phyloP scores from a whole-genome alignment of 2,797 vertebrate genomes.

The Lepidocolaptes lacrymiger region DNA sequence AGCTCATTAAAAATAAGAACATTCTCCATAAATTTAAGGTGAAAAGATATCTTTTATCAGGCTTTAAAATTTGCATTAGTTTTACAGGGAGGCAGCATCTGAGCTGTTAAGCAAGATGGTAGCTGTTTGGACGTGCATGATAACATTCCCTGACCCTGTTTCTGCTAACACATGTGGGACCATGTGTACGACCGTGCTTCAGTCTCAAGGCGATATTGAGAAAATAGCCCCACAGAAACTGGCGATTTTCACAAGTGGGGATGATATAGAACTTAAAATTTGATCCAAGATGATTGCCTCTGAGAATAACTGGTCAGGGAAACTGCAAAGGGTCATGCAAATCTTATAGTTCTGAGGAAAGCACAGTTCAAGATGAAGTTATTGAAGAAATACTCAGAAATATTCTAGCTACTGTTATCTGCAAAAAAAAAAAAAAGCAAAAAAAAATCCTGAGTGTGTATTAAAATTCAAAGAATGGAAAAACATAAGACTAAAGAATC shows the following conservation, averaged over 20 bases:
- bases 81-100: conserved; percentile 52
- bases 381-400: not conserved
- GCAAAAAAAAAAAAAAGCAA: not conserved
- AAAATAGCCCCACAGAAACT: not conserved
- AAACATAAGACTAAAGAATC: not conserved
- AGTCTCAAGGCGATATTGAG: not conserved
- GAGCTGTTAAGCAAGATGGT: conserved; percentile 57
- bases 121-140: conserved; percentile 43
- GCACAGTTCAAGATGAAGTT: not conserved
- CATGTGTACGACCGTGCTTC: not conserved
- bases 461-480: not conserved
- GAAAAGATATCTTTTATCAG: conserved; percentile 62
- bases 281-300: not conserved
- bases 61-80: conserved; percentile 64
- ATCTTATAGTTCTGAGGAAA: not conserved
- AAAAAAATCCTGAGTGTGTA: not conserved
- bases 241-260: not conserved
- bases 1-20: conserved; percentile 67
- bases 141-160: conserved; percentile 33
- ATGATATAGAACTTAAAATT: not conserved
- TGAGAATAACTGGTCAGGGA: not conserved
- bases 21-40: conserved; percentile 56
- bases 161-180: conserved; percentile 28
- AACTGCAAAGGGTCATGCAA: not conserved
- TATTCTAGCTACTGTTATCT: not conserved